Evolutionary conservation across 2,113 vertebrate species (phyloP).

Genomic region (Chaetura pelagica): DNA sequence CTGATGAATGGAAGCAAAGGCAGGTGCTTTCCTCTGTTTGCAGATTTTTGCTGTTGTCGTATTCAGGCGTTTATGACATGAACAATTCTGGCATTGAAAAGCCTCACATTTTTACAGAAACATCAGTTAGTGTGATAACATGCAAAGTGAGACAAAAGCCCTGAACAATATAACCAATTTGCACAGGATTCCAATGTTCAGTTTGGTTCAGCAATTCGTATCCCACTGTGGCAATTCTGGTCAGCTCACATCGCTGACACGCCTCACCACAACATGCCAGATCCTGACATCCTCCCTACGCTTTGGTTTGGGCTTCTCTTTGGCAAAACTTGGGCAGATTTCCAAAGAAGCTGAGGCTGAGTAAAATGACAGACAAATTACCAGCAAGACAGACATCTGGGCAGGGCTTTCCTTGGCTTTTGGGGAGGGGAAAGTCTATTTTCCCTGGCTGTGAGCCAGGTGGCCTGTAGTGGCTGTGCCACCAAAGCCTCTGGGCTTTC

Average conservation of each 20-base stretch:
- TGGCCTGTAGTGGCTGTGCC: not conserved
- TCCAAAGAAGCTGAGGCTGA: not conserved
- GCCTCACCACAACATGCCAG: not conserved
- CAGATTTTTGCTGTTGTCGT: constrained; percentile 36
- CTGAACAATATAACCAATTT: not conserved
- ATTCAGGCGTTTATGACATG: constrained; percentile 16
- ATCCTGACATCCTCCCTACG: not conserved
- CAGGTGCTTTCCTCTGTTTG: not conserved
- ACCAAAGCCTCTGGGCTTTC: not conserved
- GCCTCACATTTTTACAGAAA: not conserved
- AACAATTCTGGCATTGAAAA: constrained; percentile 23
- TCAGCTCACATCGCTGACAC: fast-evolving
- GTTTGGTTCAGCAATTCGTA: not conserved
- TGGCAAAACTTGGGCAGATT: not conserved
- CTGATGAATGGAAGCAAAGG: not conserved
- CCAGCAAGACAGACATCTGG: fast-evolving
- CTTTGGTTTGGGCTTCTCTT: not conserved
- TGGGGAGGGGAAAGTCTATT: not conserved
- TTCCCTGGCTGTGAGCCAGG: not conserved
- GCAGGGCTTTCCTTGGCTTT: not conserved
- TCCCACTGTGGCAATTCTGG: not conserved
- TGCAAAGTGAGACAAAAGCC: constrained; percentile 22
- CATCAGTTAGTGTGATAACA: constrained; percentile 30
- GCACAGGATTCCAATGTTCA: not conserved
- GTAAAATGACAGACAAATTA: not conserved